These are phyloP conservation scores for Phengaris alcon DNA, from an alignment of 2,888 invertebrate genomes.

Conservation along the genomic window DNA sequence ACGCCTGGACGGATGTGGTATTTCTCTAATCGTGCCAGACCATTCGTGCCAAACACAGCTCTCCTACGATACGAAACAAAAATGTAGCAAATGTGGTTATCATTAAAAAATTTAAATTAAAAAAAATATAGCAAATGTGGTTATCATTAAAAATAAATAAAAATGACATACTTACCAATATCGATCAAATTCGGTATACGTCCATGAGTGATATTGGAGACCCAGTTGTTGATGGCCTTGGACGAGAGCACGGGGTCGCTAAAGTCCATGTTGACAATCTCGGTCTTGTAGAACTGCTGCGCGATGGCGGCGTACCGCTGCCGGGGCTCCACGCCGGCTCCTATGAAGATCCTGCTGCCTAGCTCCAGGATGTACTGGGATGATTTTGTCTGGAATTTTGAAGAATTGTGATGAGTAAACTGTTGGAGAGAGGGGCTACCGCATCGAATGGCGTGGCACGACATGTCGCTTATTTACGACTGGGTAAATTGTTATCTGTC, in stretches of 20 bases:
- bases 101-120: too few species aligned
- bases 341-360: slow-evolving; percentile 83
- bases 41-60: too few species aligned
- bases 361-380: slow-evolving; percentile 80
- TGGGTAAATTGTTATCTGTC: too few species aligned
- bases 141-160: too few species aligned
- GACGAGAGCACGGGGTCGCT: slow-evolving; percentile 75
- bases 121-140: too few species aligned
- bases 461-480: too few species aligned
- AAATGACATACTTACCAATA: slow-evolving; percentile 63
- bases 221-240: slow-evolving; percentile 88
- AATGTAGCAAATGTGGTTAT: too few species aligned
- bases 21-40: too few species aligned
- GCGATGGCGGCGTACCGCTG: slow-evolving; percentile 82
- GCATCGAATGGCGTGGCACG: too few species aligned
- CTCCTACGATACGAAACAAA: too few species aligned
- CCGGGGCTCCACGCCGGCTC: slow-evolving; percentile 71
- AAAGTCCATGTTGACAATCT: slow-evolving; percentile 83
- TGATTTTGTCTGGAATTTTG: slow-evolving; percentile 54
- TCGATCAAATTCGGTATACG: slow-evolving; percentile 84
- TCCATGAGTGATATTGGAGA: slow-evolving; percentile 85
- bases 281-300: slow-evolving; percentile 82
- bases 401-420: background rate
- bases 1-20: too few species aligned
- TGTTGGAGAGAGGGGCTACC: too few species aligned